Conservation (phyloP, 2,888 invertebrate species). For the Xestia ashworthii region DNA sequence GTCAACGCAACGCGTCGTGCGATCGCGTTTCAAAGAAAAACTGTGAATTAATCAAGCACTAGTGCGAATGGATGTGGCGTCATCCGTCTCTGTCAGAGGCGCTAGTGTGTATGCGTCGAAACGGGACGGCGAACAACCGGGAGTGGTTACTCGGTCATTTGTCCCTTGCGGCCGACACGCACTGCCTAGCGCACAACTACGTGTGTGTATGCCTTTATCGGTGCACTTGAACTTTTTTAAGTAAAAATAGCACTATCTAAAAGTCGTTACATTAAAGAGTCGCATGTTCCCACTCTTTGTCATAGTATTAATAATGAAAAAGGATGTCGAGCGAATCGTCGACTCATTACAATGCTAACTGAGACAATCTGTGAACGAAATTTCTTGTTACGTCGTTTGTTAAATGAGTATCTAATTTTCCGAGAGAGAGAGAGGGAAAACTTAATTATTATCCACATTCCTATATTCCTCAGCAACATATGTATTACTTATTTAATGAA, state of each 20-base stretch:
- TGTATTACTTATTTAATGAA: slow-evolving; percentile 41
- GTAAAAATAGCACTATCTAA: slow-evolving; percentile 40
- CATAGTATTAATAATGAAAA: neutral
- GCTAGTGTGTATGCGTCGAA: slow-evolving; percentile 74
- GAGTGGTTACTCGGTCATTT: slow-evolving; percentile 87
- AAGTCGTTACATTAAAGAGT: slow-evolving; percentile 21
- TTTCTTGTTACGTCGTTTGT: slow-evolving; percentile 13
- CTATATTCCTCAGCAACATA: slow-evolving; percentile 37
- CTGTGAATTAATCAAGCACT: slow-evolving; percentile 87
- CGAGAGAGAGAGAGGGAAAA: neutral
- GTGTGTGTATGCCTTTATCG: slow-evolving; percentile 73
- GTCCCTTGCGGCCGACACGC: slow-evolving; percentile 83
- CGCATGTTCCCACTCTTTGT: slow-evolving; percentile 25
- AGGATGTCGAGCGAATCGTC: slow-evolving; percentile 3
- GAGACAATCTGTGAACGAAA: slow-evolving; percentile 1
- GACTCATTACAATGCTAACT: slow-evolving; percentile 9
- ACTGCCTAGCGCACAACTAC: slow-evolving; percentile 76
- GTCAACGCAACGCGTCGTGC: slow-evolving; percentile 79
- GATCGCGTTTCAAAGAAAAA: slow-evolving; percentile 87
- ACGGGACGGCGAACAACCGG: slow-evolving; percentile 81
- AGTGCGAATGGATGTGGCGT: slow-evolving; percentile 81
- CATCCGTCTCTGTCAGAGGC: slow-evolving; percentile 84
- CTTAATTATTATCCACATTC: slow-evolving; percentile 47
- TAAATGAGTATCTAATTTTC: slow-evolving; percentile 1
- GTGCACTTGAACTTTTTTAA: slow-evolving; percentile 66